These are phyloP conservation scores for Rhinichthys osculus DNA, from an alignment of 2,797 vertebrate genomes.

Conservation along the genomic window DNA sequence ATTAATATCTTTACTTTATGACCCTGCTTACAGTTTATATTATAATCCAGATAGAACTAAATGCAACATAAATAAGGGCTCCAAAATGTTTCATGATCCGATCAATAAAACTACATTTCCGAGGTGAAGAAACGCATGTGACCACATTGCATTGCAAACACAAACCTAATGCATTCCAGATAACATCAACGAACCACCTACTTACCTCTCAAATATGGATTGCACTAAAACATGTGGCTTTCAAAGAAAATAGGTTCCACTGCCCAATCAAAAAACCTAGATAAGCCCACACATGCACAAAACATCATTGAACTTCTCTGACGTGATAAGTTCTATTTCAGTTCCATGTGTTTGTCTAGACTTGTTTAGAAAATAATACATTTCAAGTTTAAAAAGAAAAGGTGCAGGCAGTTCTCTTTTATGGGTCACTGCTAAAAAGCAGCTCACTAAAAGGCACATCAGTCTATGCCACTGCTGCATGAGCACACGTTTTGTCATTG, in stretches of 20 bases:
- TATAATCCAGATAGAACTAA: not conserved
- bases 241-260: not conserved
- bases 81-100: not conserved
- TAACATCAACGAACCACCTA: not conserved
- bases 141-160: not conserved
- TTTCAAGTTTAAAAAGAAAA: not conserved
- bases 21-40: too few relatives aligned
- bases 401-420: not conserved
- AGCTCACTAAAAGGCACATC: slow-evolving; percentile 14
- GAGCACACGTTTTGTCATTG: slow-evolving; percentile 18
- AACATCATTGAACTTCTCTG: not conserved
- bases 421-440: slow-evolving; percentile 23
- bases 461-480: slow-evolving; percentile 9
- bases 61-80: not conserved
- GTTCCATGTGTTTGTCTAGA: not conserved
- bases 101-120: not conserved
- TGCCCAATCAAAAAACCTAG: not conserved
- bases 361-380: slow-evolving; percentile 4
- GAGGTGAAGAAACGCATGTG: not conserved
- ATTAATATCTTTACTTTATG: not conserved
- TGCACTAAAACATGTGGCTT: not conserved
- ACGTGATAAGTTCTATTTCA: not conserved
- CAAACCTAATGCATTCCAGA: not conserved
- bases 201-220: not conserved
- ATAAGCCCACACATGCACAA: not conserved